Base-by-base conservation (phyloP, 2,113 vertebrate genomes). In the Poeciliopsis retropinna region DNA sequence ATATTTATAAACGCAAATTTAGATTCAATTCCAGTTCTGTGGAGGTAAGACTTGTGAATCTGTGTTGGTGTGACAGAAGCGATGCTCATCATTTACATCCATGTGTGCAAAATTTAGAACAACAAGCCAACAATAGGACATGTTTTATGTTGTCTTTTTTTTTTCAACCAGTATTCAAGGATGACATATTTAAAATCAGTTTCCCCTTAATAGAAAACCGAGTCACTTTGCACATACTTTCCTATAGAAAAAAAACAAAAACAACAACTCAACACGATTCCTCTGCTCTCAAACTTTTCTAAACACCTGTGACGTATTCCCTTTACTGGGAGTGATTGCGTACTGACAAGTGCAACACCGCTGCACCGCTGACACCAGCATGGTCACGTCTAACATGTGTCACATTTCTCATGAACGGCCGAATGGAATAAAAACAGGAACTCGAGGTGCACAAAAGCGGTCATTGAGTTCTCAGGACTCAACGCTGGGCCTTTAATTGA, bases 361-460 rank as follows among this genome's bases (percentile, higher is more conserved):
- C 62, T 75, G 37, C 19, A 76, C 74, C 34, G 70, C 79, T 44
- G 66, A 75, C 51, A 72, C 37, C 41, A 30, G 41, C 11, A 70
- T 39, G 31, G 67, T 30, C 67, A 72, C 64, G 65, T 41, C 41
- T 25, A 47, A 70, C 41, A 65, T 60, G 41, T 60, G 2, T 51
- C 29, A 44, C 67, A 37, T 64, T 81, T 37, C 74, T 78, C 66
- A 34, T 1, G 0, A 27, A 67, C 71, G 66, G 60, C 67, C 65
- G 66, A 73, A 79, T 74, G 54, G 75, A 85, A 83, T 66, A 63
- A 74, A 73, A 77, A 78, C 60, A 81, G 29, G 30, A 57, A 37
- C 77, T 67, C 79, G 57, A 30, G 37, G 11, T 65, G 62, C 64
- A 75, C 63, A 71, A 72, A 83, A 73, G 64, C 39, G 54, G 61